A percentile compares a stretch with the other conserved stretches of the same genome.
Evolutionary conservation across 2,797 vertebrate genomes (phyloP).

Genomic region (Bradypodion ventrale): DNA sequence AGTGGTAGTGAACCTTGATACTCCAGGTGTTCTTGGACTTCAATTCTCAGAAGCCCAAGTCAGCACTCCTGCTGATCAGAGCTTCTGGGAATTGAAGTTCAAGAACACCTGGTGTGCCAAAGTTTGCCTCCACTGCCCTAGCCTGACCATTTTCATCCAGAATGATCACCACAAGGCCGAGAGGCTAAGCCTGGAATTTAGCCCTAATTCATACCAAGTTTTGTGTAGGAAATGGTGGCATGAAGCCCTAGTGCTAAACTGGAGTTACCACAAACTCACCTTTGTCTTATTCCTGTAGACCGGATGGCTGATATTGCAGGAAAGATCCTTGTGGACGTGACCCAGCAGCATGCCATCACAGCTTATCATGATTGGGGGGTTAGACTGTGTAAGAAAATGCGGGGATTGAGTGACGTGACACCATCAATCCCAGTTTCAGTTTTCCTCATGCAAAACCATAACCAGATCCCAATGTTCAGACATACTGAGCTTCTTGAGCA

Average conservation of each 20-base stretch:
- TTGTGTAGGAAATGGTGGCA: neutral
- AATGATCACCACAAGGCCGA: neutral
- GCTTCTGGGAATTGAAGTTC: too few relatives aligned
- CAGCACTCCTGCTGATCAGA: too few relatives aligned
- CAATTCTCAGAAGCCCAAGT: too few relatives aligned
- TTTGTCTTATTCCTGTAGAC: conserved; percentile 50
- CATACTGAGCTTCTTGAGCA: neutral
- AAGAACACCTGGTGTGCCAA: too few relatives aligned
- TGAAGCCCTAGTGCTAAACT: neutral
- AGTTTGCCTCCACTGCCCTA: neutral
- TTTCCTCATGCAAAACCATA: neutral
- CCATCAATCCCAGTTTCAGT: neutral
- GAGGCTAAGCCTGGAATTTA: neutral
- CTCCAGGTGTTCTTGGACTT: too few relatives aligned
- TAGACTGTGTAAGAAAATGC: conserved; percentile 26
- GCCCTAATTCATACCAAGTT: neutral
- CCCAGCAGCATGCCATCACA: conserved; percentile 41
- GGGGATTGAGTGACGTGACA: neutral
- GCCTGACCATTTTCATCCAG: neutral
- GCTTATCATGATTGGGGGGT: conserved; percentile 37
- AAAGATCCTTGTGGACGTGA: neutral
- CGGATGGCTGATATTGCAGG: conserved; percentile 67
- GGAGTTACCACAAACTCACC: conserved; percentile 39
- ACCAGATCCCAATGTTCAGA: neutral
- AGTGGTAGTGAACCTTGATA: too few relatives aligned